Percentiles rank a stretch among this genome's conserved stretches.
Conservation (phyloP, 2,797 vertebrate species). For the Syndactyla subalaris region DNA sequence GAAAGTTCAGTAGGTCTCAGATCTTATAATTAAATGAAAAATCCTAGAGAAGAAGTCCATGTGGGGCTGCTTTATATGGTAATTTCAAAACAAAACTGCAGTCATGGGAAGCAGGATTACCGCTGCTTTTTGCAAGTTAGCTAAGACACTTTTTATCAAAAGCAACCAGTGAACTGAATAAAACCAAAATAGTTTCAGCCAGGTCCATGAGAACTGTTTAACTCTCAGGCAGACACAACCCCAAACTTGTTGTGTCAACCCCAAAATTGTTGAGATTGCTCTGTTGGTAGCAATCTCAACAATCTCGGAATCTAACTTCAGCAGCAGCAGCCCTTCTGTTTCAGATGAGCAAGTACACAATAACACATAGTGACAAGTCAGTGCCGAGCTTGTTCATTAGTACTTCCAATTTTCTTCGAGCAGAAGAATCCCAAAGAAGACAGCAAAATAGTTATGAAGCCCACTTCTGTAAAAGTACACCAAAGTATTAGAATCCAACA, state of each 20-base stretch:
- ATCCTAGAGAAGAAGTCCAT: not conserved
- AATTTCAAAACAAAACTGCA: not conserved
- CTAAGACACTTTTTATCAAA: not conserved
- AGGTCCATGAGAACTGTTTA: not conserved
- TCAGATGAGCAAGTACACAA: not conserved
- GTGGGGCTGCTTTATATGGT: not conserved
- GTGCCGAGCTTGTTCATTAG: not conserved
- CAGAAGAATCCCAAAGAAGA: not conserved
- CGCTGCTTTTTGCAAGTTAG: not conserved
- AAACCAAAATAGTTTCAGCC: not conserved
- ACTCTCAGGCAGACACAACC: not conserved
- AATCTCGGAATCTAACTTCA: not conserved
- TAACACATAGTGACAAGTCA: not conserved
- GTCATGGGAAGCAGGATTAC: not conserved
- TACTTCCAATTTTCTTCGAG: not conserved
- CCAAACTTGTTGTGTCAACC: not conserved
- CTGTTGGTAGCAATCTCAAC: not conserved
- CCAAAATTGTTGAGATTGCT: too few relatives aligned
- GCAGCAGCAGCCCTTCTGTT: not conserved
- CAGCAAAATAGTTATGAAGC: not conserved
- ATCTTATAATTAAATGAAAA: constrained; percentile 31
- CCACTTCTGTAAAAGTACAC: not conserved
- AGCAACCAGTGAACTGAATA: not conserved
- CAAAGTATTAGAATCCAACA: not conserved
- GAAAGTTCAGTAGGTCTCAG: not conserved